Conservation (phyloP, 2,113 vertebrate species). For the Psittacus erithacus region DNA sequence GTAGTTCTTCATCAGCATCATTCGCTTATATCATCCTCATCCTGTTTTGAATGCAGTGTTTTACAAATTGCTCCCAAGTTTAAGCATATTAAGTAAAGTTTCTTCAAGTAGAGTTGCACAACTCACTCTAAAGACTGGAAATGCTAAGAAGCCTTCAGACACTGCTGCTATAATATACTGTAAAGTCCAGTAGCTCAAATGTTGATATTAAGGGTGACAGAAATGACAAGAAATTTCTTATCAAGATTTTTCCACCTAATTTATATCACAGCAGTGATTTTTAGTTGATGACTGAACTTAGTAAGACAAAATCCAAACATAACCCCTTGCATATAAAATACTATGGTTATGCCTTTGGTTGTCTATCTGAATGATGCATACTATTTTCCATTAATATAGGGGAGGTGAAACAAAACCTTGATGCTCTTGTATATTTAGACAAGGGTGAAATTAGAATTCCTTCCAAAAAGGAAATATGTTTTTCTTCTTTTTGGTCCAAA, state of each 20-base stretch:
- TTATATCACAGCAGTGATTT: background rate
- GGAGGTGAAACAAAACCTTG: background rate
- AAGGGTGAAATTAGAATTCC: background rate
- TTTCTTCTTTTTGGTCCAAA: background rate
- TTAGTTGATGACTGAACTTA: background rate
- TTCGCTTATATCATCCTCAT: background rate
- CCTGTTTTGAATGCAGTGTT: background rate
- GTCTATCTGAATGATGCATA: background rate
- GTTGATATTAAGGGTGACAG: background rate
- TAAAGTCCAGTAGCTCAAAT: background rate
- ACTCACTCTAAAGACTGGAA: background rate
- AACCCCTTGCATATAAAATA: background rate
- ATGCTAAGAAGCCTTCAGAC: background rate
- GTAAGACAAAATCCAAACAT: background rate
- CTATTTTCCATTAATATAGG: background rate
- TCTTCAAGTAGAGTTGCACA: background rate
- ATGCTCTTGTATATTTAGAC: background rate
- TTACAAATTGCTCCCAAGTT: background rate
- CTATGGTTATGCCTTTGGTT: background rate
- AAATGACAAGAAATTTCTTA: background rate
- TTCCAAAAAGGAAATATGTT: background rate
- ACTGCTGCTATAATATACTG: background rate
- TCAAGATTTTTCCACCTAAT: background rate
- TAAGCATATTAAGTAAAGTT: background rate
- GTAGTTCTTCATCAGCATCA: background rate